Evolutionary conservation across 2,888 invertebrate species (phyloP).

Genomic region (Rotaria macrura): DNA sequence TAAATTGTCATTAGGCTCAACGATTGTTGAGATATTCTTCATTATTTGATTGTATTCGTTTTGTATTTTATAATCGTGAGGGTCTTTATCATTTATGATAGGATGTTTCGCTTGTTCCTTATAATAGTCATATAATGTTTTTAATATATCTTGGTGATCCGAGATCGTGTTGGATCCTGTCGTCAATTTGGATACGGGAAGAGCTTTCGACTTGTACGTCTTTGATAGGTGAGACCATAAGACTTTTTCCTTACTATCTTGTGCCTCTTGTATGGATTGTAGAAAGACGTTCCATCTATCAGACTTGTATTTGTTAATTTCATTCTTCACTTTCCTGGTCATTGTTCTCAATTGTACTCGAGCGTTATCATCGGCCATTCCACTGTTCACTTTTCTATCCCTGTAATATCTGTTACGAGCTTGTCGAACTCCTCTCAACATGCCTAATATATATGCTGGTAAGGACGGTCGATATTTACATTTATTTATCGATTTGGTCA

Average conservation of each 20-base stretch:
- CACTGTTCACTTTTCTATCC: neutral
- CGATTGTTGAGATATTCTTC: too few relatives aligned
- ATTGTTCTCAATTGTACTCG: neutral
- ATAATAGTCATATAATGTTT: neutral
- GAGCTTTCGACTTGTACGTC: neutral
- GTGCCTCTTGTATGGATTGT: neutral
- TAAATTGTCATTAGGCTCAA: too few relatives aligned
- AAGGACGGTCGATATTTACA: neutral
- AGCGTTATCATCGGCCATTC: neutral
- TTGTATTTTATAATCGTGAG: neutral
- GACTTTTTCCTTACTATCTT: neutral
- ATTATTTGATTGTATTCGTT: neutral
- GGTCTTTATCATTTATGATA: neutral
- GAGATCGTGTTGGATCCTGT: neutral
- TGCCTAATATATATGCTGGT: neutral
- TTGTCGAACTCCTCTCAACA: neutral
- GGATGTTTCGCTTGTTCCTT: neutral
- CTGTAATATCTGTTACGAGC: neutral
- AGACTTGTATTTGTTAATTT: neutral
- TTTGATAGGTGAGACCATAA: neutral
- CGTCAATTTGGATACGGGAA: neutral
- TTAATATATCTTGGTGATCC: neutral
- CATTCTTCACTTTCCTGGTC: neutral
- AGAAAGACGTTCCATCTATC: neutral
- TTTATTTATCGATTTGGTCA: neutral